Evolutionary conservation across 2,797 vertebrate species (phyloP).

Genomic region (Manis javanica): DNA sequence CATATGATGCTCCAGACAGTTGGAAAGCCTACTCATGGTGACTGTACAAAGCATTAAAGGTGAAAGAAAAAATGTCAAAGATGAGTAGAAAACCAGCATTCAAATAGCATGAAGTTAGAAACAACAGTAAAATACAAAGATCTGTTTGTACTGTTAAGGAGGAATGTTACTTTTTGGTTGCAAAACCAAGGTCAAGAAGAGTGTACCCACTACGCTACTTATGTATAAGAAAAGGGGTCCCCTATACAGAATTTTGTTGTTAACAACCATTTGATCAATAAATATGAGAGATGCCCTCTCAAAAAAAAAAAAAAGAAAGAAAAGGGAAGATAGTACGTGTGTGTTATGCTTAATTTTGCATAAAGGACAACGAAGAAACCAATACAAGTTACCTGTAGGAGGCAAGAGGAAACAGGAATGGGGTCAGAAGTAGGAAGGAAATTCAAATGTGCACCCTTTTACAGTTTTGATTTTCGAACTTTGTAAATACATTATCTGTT

Average conservation of each 20-base stretch:
- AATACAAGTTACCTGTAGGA: background rate
- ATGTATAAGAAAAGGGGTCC: background rate
- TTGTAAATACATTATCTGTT: slow-evolving; percentile 18
- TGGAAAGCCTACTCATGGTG: slow-evolving; percentile 36
- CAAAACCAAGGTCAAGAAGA: slow-evolving; percentile 49
- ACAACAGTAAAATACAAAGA: background rate
- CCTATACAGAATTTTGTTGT: too few relatives aligned
- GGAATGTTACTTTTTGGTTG: slow-evolving; percentile 49
- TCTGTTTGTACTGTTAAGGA: background rate
- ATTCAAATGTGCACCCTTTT: slow-evolving; percentile 22
- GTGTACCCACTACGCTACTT: background rate
- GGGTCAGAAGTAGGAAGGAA: background rate
- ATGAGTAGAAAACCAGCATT: slow-evolving; percentile 34
- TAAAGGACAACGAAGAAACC: slow-evolving; percentile 7
- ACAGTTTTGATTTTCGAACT: slow-evolving; percentile 47
- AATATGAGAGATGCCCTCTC: too few relatives aligned
- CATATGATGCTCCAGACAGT: background rate
- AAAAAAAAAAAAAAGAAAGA: background rate
- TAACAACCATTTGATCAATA: too few relatives aligned
- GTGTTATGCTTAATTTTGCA: slow-evolving; percentile 9
- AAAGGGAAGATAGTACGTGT: background rate
- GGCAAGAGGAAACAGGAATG: background rate
- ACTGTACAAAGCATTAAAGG: slow-evolving; percentile 38
- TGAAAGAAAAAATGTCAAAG: background rate
- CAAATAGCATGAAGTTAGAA: slow-evolving; percentile 32